Evolutionary conservation across 2,888 invertebrate species (phyloP).

Genomic region (Andrena praecox): DNA sequence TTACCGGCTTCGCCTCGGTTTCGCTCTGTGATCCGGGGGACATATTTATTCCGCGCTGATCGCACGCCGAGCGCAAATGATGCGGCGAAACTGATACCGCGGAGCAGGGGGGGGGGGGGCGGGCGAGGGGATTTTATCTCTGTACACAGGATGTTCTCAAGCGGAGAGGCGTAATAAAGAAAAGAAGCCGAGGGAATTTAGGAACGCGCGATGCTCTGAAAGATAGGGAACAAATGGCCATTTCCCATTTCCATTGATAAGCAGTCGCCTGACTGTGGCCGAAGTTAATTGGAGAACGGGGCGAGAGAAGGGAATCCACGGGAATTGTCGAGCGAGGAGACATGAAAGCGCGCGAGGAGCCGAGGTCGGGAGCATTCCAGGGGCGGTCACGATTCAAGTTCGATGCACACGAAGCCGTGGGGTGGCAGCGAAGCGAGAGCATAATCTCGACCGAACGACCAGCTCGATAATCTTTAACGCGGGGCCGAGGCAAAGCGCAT

Average conservation of each 20-base stretch:
- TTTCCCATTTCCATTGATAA: too few relatives aligned
- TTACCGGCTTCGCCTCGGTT: slow-evolving; percentile 14
- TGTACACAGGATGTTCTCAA: too few relatives aligned
- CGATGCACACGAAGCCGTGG: slow-evolving; percentile 5
- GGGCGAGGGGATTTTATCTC: background rate
- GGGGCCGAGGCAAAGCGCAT: slow-evolving; percentile 11
- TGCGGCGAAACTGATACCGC: background rate
- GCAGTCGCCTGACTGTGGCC: too few relatives aligned
- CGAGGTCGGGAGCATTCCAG: slow-evolving; percentile 8
- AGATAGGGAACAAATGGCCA: too few relatives aligned
- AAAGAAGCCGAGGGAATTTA: too few relatives aligned
- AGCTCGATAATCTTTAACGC: slow-evolving; percentile 37
- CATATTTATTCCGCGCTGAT: slow-evolving; percentile 11
- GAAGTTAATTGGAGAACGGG: too few relatives aligned
- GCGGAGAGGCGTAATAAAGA: too few relatives aligned
- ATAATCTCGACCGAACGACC: slow-evolving; percentile 10
- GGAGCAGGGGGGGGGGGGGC: background rate
- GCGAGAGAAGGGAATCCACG: too few relatives aligned
- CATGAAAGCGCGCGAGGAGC: slow-evolving; percentile 17
- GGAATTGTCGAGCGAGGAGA: too few relatives aligned
- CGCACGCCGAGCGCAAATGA: background rate
- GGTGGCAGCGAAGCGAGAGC: background rate
- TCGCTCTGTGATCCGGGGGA: background rate
- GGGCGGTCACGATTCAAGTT: slow-evolving; percentile 18
- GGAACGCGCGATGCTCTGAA: too few relatives aligned